A percentile compares a stretch with the other conserved stretches of the same genome.
phyloP scores from a whole-genome alignment of 2,888 invertebrate species.

The Parelbella ahira region DNA sequence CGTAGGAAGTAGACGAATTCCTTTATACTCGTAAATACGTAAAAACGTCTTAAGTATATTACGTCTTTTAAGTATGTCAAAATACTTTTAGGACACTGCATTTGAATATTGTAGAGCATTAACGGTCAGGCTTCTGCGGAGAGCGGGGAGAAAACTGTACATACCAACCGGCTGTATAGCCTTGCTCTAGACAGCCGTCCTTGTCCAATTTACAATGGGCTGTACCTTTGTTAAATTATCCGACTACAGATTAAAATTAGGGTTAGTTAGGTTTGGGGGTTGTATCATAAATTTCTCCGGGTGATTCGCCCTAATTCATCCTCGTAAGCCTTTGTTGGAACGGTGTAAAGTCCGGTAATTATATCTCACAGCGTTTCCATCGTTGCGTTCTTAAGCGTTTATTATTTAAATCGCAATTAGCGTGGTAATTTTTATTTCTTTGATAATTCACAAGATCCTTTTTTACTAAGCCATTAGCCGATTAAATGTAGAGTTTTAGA shows the following conservation, averaged over 20 bases:
- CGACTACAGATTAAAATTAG: conserved; percentile 18
- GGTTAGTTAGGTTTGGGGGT: conserved; percentile 14
- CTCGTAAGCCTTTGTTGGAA: conserved; percentile 18
- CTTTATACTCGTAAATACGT: too few relatives aligned
- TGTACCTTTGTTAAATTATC: conserved; percentile 14
- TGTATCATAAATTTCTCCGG: conserved; percentile 20
- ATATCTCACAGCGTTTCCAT: conserved; percentile 14
- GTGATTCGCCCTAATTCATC: conserved; percentile 20
- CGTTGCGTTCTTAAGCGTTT: conserved; percentile 16
- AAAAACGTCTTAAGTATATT: too few relatives aligned
- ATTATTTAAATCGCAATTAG: conserved; percentile 20
- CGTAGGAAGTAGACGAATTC: too few relatives aligned
- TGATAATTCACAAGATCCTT: neutral
- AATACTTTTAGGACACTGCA: too few relatives aligned
- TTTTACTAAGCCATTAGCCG: too few relatives aligned
- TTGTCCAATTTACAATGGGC: neutral
- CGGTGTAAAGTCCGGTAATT: conserved; percentile 11
- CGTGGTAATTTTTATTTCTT: conserved; percentile 7
- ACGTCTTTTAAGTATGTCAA: too few relatives aligned
- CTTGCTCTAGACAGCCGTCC: too few relatives aligned
- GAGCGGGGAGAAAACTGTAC: too few relatives aligned
- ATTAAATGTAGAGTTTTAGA: too few relatives aligned
- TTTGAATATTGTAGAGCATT: too few relatives aligned
- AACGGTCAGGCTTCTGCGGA: too few relatives aligned
- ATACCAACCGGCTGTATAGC: too few relatives aligned